Base-by-base conservation (phyloP, 2,888 invertebrate species). In the Acleris sparsana region DNA sequence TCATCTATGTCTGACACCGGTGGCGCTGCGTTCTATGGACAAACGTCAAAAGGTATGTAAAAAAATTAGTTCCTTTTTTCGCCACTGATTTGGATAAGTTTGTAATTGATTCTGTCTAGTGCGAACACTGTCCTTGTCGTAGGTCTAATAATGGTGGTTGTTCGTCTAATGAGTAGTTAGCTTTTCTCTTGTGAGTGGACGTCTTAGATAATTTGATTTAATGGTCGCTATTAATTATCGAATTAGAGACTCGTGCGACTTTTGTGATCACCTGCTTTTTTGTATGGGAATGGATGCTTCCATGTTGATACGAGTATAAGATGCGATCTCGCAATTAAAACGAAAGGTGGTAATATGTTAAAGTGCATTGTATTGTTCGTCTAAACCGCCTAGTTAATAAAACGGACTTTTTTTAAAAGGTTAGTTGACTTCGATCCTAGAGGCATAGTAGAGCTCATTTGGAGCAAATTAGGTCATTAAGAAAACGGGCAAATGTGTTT, bases 181-280 rank as follows among this genome's bases (percentile, higher is more conserved):
- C 84, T 86, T 89, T 87, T 89, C 86, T 85, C 74, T 73, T 79
- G 78, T 79, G 85, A 90, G 86, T 88, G 88, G 88, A 88, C 86
- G 79, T 91, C 91, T 88, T 87, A 89, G 87, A 87, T 91, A 92
- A 92, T 91, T 91, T 85, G 82, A 88, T 92, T 88, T 92, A 88
- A 91, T 90, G 88, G 88, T 75, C 68, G 79, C 80, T 80, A 78
- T 80, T 88, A 89, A 92, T 92, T 91, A 92, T 88, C 86, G 86
- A 89, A 91, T 92, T 89, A 91, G 83, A 60, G 83, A 60, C 69
- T 74, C 74, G 70, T 72, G 70, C 65, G 70, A 74, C 71, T 73
- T 71, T 75, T 70, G 62, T 74, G 64, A 69, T 70, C 46, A 46
- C 61, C 75, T 72, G 70, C 68, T 77, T 80, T 75, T 73, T 70